These are phyloP conservation scores for Octonoba sinensis DNA, from an alignment of 2,888 invertebrate genomes.

Conservation along the genomic window DNA sequence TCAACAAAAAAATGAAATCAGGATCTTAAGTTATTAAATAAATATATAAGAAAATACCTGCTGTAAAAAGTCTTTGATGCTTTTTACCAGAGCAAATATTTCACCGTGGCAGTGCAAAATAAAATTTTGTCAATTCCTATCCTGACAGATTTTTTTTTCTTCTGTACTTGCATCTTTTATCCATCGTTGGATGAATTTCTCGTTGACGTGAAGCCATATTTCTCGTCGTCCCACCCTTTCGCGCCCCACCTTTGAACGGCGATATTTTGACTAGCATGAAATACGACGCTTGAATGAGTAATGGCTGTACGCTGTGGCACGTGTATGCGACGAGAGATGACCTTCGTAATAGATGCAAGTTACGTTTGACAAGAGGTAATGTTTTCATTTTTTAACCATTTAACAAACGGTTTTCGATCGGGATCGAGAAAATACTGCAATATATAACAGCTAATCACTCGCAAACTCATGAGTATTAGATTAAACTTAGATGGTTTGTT, in stretches of 20 bases:
- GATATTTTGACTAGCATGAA: conserved; percentile 34
- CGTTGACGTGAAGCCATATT: conserved; percentile 25
- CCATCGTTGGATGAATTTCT: conserved; percentile 14
- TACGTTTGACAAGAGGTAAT: conserved; percentile 37
- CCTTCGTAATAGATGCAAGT: conserved; percentile 40
- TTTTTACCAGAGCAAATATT: conserved; percentile 2
- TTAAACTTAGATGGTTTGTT: no score
- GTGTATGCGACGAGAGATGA: conserved; percentile 27
- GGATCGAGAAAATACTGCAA: no score
- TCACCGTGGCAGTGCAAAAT: conserved; percentile 12
- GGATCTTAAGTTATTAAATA: no score
- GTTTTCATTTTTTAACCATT: conserved; percentile 1
- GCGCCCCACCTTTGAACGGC: neutral
- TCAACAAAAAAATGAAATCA: no score
- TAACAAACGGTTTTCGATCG: no score
- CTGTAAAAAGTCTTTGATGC: no score
- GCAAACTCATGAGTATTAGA: no score
- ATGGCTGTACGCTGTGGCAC: conserved; percentile 25
- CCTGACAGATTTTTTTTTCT: conserved; percentile 19
- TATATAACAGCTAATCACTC: no score
- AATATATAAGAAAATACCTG: no score
- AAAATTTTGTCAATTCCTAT: conserved; percentile 37
- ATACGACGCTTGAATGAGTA: conserved; percentile 42
- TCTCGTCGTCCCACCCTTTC: conserved; percentile 16
- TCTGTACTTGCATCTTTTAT: neutral